phyloP scores from a whole-genome alignment of 2,888 invertebrate species.

The Eilema caniola region DNA sequence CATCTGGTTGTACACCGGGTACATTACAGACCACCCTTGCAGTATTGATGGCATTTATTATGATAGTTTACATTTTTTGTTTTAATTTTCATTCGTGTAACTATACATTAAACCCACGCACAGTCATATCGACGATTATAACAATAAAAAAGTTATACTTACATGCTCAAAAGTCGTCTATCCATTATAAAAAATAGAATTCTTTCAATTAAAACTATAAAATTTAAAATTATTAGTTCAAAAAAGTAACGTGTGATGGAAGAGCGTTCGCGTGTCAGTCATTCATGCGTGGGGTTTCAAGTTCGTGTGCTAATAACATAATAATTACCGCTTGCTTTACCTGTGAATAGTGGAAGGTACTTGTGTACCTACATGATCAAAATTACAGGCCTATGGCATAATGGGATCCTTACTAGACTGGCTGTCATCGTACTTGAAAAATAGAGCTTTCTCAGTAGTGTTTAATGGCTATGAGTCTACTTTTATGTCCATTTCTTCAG shows the following conservation, averaged over 20 bases:
- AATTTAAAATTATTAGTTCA: not conserved
- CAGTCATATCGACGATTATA: no score
- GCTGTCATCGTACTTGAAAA: no score
- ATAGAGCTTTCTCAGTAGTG: no score
- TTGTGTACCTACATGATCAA: no score
- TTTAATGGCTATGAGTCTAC: no score
- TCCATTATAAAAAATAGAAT: not conserved
- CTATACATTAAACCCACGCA: no score
- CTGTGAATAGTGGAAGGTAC: not conserved
- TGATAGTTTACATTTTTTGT: not conserved
- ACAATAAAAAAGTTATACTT: no score
- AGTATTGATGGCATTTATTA: not conserved
- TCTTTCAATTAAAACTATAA: not conserved
- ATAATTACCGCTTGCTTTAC: not conserved
- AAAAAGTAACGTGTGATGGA: not conserved
- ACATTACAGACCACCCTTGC: not conserved
- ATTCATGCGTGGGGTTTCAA: not conserved
- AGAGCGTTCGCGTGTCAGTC: not conserved
- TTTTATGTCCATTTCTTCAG: no score
- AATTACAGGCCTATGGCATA: no score
- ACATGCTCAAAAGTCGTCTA: not conserved
- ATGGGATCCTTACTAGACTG: no score
- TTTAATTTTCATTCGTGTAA: no score
- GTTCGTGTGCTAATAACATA: not conserved
- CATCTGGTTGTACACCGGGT: no score